Percentiles rank a stretch among this genome's conserved stretches.
Conservation (phyloP, 2,113 vertebrate genomes). For the Paramisgurnus dabryanus region DNA sequence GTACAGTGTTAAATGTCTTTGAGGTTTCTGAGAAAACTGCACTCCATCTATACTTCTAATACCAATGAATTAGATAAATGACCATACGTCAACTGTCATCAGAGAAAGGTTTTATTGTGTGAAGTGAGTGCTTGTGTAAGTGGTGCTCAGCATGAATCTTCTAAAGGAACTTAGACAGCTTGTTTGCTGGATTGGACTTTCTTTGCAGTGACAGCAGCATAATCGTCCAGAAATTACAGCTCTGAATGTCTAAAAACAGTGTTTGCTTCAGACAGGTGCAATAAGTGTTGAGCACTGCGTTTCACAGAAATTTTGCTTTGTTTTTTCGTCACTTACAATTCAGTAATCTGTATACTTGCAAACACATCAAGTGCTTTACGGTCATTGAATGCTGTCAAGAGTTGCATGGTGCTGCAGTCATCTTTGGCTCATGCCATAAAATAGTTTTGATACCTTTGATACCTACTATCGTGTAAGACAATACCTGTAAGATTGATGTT, state of each 20-base stretch:
- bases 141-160: slow-evolving; percentile 8
- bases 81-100: neutral
- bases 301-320: neutral
- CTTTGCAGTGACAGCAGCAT: neutral
- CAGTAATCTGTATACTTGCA: no score
- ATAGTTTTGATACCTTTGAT: no score
- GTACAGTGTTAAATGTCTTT: neutral
- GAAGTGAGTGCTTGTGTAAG: slow-evolving; percentile 1
- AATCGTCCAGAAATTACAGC: slow-evolving; percentile 25
- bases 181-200: slow-evolving; percentile 17
- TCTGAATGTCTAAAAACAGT: slow-evolving; percentile 18
- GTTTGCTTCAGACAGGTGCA: neutral
- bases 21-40: neutral
- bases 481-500: neutral
- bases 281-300: neutral
- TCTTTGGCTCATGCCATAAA: no score
- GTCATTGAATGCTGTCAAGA: no score
- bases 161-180: neutral
- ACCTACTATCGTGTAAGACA: neutral
- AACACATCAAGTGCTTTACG: no score
- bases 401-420: no score
- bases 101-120: neutral
- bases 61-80: neutral
- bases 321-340: neutral
- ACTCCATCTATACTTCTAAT: neutral